These are phyloP conservation scores for Cheilinus undulatus DNA, from an alignment of 2,113 vertebrate species.

Conservation along the genomic window DNA sequence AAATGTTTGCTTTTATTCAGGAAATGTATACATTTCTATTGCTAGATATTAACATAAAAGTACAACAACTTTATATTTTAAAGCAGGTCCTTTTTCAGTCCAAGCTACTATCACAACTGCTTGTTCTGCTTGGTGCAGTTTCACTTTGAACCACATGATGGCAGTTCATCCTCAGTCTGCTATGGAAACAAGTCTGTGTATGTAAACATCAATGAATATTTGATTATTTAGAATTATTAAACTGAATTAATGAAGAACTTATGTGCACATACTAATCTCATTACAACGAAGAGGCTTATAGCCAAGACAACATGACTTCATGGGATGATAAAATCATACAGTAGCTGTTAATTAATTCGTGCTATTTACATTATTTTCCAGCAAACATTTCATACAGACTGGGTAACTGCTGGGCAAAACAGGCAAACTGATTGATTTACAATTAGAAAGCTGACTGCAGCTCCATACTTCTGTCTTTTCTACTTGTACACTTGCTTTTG, in stretches of 20 bases:
- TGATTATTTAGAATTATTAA: background rate
- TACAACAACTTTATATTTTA: too few relatives aligned
- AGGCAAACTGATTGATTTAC: background rate
- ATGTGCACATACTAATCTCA: background rate
- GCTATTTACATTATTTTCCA: background rate
- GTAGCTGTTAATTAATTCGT: background rate
- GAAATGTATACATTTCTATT: too few relatives aligned
- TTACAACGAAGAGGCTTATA: background rate
- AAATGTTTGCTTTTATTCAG: background rate
- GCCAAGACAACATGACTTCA: background rate
- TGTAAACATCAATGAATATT: background rate
- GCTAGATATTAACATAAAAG: too few relatives aligned
- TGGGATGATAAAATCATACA: background rate
- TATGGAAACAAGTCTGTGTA: background rate
- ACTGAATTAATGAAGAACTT: background rate
- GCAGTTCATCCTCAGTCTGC: constrained; percentile 14
- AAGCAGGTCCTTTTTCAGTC: too few relatives aligned
- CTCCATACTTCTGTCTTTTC: background rate
- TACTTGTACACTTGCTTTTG: constrained; percentile 29
- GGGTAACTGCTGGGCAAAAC: background rate
- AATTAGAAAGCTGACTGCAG: constrained; percentile 19
- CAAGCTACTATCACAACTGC: background rate
- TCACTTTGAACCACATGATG: constrained; percentile 30
- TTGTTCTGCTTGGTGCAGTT: background rate
- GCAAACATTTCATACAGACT: too few relatives aligned